These are phyloP conservation scores for Lepisosteus oculatus DNA, from an alignment of 2,113 vertebrate species.

Conservation along the genomic window DNA sequence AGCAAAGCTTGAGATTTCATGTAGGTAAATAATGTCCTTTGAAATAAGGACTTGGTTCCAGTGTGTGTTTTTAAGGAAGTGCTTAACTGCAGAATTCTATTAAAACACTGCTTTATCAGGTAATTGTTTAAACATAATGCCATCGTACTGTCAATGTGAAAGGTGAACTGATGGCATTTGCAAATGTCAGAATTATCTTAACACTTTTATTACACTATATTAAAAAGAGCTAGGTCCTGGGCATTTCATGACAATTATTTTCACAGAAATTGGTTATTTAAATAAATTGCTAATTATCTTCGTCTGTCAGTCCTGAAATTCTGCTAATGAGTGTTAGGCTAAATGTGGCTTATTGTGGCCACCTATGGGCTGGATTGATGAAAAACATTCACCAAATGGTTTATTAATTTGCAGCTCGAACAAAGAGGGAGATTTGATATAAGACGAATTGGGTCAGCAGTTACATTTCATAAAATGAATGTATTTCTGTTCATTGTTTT, in stretches of 20 bases:
- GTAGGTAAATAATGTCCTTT: slow-evolving; percentile 15
- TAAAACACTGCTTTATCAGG: slow-evolving; percentile 67
- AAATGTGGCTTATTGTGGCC: slow-evolving; percentile 71
- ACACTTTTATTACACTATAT: slow-evolving; percentile 85
- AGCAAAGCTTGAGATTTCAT: background rate
- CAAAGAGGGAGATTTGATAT: too few species aligned
- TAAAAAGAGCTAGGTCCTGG: slow-evolving; percentile 69
- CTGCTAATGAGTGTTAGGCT: slow-evolving; percentile 66
- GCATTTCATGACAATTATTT: slow-evolving; percentile 78
- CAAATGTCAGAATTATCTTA: slow-evolving; percentile 89
- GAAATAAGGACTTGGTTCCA: slow-evolving; percentile 1
- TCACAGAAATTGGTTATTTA: slow-evolving; percentile 76
- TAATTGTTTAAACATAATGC: slow-evolving; percentile 84
- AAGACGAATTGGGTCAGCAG: too few species aligned
- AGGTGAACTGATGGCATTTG: slow-evolving; percentile 87
- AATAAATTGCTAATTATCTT: slow-evolving; percentile 82
- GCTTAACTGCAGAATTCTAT: slow-evolving; percentile 64
- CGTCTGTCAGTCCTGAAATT: slow-evolving; percentile 72
- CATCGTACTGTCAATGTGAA: slow-evolving; percentile 75
- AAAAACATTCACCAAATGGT: slow-evolving; percentile 32
- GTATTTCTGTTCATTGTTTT: too few species aligned
- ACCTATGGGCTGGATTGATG: slow-evolving; percentile 70
- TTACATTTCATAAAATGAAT: too few species aligned
- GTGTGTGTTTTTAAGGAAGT: background rate
- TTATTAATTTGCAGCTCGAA: too few species aligned